phyloP scores from a whole-genome alignment of 1,140 invertebrate species.

The Drosophila nigromelanica region DNA sequence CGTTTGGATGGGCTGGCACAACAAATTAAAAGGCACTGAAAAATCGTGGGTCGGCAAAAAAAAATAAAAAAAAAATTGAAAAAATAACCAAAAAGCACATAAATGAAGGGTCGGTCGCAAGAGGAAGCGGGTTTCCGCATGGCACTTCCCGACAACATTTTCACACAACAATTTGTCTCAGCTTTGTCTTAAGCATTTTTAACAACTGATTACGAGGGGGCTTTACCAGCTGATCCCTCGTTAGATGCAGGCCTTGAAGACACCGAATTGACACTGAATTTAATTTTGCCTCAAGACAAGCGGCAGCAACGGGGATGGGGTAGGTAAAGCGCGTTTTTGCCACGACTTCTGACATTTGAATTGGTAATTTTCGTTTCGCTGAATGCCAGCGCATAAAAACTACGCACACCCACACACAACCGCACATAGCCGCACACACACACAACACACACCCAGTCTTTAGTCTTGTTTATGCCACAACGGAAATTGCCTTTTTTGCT shows the following conservation, averaged over 20 bases:
- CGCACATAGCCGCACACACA: too few species aligned
- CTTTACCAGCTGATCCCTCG: slow-evolving; percentile 42
- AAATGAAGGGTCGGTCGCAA: slow-evolving; percentile 12
- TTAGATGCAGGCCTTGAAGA: slow-evolving; percentile 49
- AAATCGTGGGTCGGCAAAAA: slow-evolving; percentile 23
- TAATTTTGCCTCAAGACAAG: slow-evolving; percentile 60
- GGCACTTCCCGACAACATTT: slow-evolving; percentile 21
- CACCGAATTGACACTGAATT: slow-evolving; percentile 76
- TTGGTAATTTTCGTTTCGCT: slow-evolving; percentile 70
- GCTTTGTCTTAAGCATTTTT: slow-evolving; percentile 28
- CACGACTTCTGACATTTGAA: slow-evolving; percentile 69
- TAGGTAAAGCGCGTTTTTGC: slow-evolving; percentile 30
- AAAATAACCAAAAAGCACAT: slow-evolving; percentile 11
- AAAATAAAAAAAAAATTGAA: slow-evolving; percentile 14
- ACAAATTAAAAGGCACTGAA: slow-evolving; percentile 59
- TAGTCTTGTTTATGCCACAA: slow-evolving; percentile 56
- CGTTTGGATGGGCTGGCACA: slow-evolving; percentile 56
- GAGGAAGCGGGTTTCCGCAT: background rate
- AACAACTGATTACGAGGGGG: slow-evolving; percentile 41
- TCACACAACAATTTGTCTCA: slow-evolving; percentile 45
- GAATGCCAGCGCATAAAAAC: slow-evolving; percentile 52
- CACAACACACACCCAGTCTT: slow-evolving; percentile 7
- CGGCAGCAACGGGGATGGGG: background rate
- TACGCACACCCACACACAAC: slow-evolving; percentile 24
- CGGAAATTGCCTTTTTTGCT: slow-evolving; percentile 79